Conservation (phyloP, 1,140 invertebrate genomes). For the Eciton burchellii region DNA sequence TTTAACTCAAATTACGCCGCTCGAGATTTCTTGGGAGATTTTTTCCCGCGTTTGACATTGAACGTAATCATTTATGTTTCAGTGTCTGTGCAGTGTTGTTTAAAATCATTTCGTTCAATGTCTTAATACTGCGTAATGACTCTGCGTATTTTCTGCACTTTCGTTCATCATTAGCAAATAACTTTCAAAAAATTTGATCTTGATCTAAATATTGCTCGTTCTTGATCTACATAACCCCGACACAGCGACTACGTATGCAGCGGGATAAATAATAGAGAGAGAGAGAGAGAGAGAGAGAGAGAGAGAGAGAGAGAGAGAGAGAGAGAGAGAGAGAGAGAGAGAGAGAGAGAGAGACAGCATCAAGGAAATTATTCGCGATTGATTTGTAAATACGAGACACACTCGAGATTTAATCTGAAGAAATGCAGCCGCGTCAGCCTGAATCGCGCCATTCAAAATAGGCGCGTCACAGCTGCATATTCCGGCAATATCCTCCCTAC, state of each 20-base stretch:
- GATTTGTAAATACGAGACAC: neutral
- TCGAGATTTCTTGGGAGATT: neutral
- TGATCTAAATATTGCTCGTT: too few relatives aligned
- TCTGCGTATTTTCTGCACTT: too few relatives aligned
- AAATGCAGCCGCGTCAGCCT: too few relatives aligned
- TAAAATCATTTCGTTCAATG: neutral
- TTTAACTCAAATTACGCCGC: neutral
- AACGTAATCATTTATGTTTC: neutral
- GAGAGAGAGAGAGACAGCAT: too few relatives aligned
- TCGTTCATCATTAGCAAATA: neutral
- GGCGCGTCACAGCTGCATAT: neutral
- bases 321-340: too few relatives aligned
- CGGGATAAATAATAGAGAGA: neutral
- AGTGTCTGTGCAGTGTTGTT: neutral
- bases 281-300: too few relatives aligned
- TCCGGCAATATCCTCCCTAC: neutral
- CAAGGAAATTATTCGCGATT: neutral
- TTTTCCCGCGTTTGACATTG: neutral
- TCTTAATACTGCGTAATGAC: too few relatives aligned
- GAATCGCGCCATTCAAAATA: neutral
- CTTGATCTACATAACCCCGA: neutral
- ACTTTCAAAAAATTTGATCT: neutral
- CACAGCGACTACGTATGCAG: neutral
- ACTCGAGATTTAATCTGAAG: neutral
- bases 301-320: too few relatives aligned